Base-by-base conservation (phyloP, 2,113 vertebrate species). In the Rhombomys opimus region DNA sequence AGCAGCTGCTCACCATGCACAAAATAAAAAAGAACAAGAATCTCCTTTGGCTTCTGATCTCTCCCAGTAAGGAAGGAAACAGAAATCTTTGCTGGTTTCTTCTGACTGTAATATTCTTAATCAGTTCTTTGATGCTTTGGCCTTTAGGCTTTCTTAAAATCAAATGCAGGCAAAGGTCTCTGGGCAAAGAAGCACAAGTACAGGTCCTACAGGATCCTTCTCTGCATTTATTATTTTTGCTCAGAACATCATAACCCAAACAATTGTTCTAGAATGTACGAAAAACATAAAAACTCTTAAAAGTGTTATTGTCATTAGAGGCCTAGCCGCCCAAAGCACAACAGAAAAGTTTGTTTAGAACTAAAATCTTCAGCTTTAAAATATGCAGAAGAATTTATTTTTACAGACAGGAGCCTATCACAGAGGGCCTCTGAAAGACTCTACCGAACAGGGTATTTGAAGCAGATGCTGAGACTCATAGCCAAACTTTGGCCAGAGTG, bases 311-410 rank as follows among this genome's bases (percentile, higher is more conserved):
- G 54, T 20, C 50, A 68, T 76, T 90, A 54, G 85, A 72, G 7
- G 11, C 93, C 81, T 86, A 18, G n/a, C 35, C n/a, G 72, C 25
- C 30, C 23, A 50, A 93, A 86, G 30, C 52, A 86, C 80, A 86
- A 38, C 8, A 67, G 14, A 27, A 59, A 77, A 25, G 6, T 57
- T 88, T 10, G 38, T 90, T 72, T 38, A 63, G 7, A 80, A 91
- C 80, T 61, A 72, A 89, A 89, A 80, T 38, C 13, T 90, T 91
- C 50, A 84, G 57, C 65, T 84, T 95, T 80, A 78, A 85, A 85
- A 50, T 67, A 63, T 77, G 35, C 25, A 76, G 15, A 95, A 94
- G 54, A 61, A 1, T 89, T 86, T 12, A 20, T 70, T 20, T 17
- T 30, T 52, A 35, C 15, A 9, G 46, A 46, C 46, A 46, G 46